Percentiles rank a stretch among this genome's conserved stretches.
Conservation (phyloP, 2,888 invertebrate genomes). For the Drosophila incognita region DNA sequence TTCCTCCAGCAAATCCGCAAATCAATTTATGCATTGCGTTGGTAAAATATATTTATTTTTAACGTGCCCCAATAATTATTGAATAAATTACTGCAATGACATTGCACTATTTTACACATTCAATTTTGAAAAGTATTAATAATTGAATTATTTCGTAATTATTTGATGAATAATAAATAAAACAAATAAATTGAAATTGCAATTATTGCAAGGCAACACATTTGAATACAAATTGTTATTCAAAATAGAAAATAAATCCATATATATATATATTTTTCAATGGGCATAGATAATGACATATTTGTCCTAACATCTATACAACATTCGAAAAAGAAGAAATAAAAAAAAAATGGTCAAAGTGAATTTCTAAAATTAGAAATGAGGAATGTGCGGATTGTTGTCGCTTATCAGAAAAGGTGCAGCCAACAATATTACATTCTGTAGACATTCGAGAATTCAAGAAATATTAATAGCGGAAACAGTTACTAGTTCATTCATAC, state of each 20-base stretch:
- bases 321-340: not conserved
- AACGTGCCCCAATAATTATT: not conserved
- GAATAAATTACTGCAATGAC: not conserved
- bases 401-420: not conserved
- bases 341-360: no score
- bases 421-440: not conserved
- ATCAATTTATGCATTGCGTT: not conserved
- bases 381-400: not conserved
- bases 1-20: conserved; percentile 24
- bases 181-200: not conserved
- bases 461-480: not conserved
- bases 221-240: not conserved
- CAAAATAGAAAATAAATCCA: not conserved
- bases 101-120: not conserved
- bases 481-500: not conserved
- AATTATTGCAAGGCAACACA: not conserved
- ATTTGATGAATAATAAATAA: not conserved
- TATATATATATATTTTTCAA: no score
- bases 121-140: not conserved
- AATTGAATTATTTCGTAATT: not conserved
- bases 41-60: not conserved
- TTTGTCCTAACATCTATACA: not conserved
- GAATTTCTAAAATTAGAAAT: not conserved
- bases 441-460: not conserved
- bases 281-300: no score